Percentiles rank a stretch among this genome's conserved stretches.
Evolutionary conservation across 1,140 invertebrate genomes (phyloP).

Genomic region (Sinella curviseta): DNA sequence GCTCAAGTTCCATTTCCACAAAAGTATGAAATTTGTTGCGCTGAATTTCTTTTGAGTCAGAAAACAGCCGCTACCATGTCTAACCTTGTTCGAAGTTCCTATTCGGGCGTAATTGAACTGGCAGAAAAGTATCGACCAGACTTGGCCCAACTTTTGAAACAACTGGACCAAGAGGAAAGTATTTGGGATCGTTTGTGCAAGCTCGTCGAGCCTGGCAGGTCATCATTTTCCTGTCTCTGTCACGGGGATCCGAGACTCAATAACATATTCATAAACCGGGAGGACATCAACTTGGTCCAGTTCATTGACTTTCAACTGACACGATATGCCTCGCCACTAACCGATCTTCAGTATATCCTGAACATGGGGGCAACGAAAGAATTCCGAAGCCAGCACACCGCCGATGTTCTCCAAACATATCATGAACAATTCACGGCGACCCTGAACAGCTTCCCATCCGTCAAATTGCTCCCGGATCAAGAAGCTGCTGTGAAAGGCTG

Average conservation of each 20-base stretch:
- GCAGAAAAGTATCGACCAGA: constrained; percentile 41
- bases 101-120: constrained; percentile 31
- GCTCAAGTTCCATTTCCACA: constrained; percentile 25
- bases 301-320: constrained; percentile 46
- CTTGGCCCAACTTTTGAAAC: constrained; percentile 25
- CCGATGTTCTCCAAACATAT: constrained; percentile 27
- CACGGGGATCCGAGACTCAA: constrained; percentile 40
- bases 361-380: constrained; percentile 28
- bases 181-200: constrained; percentile 33
- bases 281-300: constrained; percentile 7
- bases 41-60: constrained; percentile 35
- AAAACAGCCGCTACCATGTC: constrained; percentile 16
- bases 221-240: constrained; percentile 37
- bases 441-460: constrained; percentile 24
- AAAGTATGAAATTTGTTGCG: constrained; percentile 38
- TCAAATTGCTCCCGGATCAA: background rate
- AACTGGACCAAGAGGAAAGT: constrained; percentile 35
- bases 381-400: constrained; percentile 31
- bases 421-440: constrained; percentile 32
- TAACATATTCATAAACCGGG: constrained; percentile 36
- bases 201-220: constrained; percentile 24
- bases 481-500: constrained; percentile 24
- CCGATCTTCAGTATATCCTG: constrained; percentile 39
- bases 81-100: constrained; percentile 28
- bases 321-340: constrained; percentile 43